Percentiles rank a stretch among this genome's conserved stretches.
Evolutionary conservation across 2,113 vertebrate genomes (phyloP).

Genomic region (Axis porcinus): DNA sequence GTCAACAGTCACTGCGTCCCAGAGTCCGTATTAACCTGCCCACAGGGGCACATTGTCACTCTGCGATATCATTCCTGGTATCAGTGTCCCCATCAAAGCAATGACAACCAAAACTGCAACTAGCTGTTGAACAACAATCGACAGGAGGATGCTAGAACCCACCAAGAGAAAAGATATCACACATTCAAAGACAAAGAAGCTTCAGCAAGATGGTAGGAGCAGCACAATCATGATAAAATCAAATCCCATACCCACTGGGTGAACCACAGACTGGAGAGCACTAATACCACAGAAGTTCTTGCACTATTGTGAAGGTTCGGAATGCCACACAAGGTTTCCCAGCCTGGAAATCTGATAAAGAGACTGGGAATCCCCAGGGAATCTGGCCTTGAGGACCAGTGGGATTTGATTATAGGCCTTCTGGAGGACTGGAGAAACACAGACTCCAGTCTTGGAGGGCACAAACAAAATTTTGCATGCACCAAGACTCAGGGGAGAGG

Average conservation of each 20-base stretch:
- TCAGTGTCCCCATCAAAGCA: neutral
- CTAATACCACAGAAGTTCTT: neutral
- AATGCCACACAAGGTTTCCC: neutral
- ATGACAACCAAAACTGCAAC: neutral
- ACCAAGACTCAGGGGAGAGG: neutral
- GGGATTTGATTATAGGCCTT: neutral
- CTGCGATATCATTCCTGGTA: neutral
- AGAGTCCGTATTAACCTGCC: neutral
- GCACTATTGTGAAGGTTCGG: neutral
- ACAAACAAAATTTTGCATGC: neutral
- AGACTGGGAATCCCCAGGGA: neutral
- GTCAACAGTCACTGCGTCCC: neutral
- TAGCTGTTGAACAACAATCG: accelerated
- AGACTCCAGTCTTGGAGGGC: neutral
- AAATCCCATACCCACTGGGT: neutral
- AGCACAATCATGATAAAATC: neutral
- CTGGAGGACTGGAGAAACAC: neutral
- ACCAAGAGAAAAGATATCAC: accelerated
- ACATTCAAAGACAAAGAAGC: neutral
- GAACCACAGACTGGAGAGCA: neutral
- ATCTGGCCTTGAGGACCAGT: neutral
- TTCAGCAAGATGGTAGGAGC: neutral
- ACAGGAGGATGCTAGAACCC: neutral
- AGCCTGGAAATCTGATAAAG: neutral
- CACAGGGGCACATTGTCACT: neutral